Percentiles rank a stretch among this genome's conserved stretches.
These are phyloP conservation scores for Psix sp. DNA, from an alignment of 1,140 invertebrate genomes.

Conservation along the genomic window DNA sequence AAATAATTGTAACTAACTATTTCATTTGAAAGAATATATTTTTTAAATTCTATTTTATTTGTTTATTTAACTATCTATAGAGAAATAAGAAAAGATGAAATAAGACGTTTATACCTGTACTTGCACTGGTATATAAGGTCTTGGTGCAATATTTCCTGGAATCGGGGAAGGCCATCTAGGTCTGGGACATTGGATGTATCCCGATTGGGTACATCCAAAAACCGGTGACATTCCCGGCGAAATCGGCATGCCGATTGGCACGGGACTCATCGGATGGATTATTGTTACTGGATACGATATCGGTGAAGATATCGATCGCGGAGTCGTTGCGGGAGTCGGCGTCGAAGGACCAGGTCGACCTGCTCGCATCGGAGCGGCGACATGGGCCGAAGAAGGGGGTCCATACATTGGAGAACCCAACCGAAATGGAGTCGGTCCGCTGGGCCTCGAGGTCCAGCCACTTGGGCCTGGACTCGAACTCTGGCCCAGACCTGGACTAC, in stretches of 20 bases:
- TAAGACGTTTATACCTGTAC: constrained; percentile 39
- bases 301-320: constrained; percentile 65
- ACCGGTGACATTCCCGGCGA: constrained; percentile 73
- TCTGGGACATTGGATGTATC: constrained; percentile 79
- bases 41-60: no score
- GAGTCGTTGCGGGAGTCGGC: constrained; percentile 60
- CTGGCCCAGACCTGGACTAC: constrained; percentile 64
- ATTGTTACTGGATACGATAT: constrained; percentile 65
- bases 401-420: constrained; percentile 64
- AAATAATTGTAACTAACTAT: no score
- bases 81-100: constrained; percentile 1
- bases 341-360: constrained; percentile 57
- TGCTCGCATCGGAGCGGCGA: constrained; percentile 24
- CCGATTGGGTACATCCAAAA: constrained; percentile 68
- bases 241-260: constrained; percentile 72
- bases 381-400: constrained; percentile 51
- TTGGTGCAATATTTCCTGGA: constrained; percentile 70
- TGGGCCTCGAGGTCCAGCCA: constrained; percentile 59
- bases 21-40: no score
- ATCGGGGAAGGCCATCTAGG: constrained; percentile 80
- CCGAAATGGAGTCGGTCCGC: constrained; percentile 62
- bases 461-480: constrained; percentile 66
- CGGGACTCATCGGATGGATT: constrained; percentile 73
- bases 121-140: constrained; percentile 72
- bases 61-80: no score